These are phyloP conservation scores for Pseudorectes ferrugineus DNA, from an alignment of 2,113 vertebrate genomes.

Conservation along the genomic window DNA sequence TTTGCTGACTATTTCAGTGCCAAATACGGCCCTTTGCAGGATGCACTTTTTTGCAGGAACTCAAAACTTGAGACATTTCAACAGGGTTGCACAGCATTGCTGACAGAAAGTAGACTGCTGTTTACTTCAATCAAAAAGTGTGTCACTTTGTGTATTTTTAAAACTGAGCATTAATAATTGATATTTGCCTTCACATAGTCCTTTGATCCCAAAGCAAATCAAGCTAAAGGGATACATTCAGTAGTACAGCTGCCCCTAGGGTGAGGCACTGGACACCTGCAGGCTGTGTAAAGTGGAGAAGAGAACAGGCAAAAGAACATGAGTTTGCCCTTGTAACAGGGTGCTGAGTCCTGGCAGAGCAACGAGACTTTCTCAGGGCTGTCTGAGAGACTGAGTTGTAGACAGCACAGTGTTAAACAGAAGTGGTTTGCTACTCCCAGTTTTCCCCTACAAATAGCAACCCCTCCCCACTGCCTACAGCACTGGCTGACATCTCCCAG, in stretches of 20 bases:
- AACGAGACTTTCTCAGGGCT: background rate
- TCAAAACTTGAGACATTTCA: background rate
- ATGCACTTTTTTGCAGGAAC: background rate
- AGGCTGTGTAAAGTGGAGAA: background rate
- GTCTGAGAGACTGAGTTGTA: background rate
- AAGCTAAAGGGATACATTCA: background rate
- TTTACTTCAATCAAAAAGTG: background rate
- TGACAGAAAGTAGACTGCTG: background rate
- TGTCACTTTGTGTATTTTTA: constrained; percentile 15
- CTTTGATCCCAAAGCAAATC: constrained; percentile 11
- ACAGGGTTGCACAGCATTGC: background rate
- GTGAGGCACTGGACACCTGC: background rate
- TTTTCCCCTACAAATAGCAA: constrained; percentile 1
- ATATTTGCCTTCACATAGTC: background rate
- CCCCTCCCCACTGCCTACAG: background rate
- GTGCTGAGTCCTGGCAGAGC: background rate
- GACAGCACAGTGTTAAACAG: background rate
- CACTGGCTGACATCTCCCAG: constrained; percentile 13
- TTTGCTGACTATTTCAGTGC: constrained; percentile 28
- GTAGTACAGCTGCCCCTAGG: background rate
- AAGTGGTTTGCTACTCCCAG: background rate
- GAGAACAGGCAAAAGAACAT: background rate
- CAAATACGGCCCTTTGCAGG: background rate
- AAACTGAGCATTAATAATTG: constrained; percentile 5
- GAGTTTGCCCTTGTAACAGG: background rate